Evolutionary conservation across 2,113 vertebrate genomes (phyloP).

Genomic region (Siniperca chuatsi): DNA sequence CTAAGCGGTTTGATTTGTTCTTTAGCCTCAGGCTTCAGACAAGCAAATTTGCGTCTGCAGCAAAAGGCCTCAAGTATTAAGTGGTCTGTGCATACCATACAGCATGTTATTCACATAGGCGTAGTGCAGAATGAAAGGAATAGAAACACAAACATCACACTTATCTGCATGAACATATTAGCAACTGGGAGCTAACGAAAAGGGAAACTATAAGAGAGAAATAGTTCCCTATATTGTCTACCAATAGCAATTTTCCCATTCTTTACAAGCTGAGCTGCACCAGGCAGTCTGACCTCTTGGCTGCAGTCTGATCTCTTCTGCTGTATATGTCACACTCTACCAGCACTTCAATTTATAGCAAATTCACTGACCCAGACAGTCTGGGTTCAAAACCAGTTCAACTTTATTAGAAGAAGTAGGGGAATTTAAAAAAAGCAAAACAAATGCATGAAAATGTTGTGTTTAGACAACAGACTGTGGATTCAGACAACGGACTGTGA

Average conservation of each 20-base stretch:
- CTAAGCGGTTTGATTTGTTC: conserved; percentile 39
- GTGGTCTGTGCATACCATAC: conserved; percentile 17
- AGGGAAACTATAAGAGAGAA: background rate
- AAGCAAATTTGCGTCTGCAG: conserved; percentile 49
- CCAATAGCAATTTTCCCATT: background rate
- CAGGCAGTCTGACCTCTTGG: conserved; percentile 8
- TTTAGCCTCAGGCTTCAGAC: conserved; percentile 59
- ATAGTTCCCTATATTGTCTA: background rate
- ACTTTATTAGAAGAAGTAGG: conserved; percentile 74
- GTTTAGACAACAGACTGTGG: background rate
- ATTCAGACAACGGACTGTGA: conserved; percentile 87
- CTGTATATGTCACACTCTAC: background rate
- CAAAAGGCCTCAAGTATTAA: conserved; percentile 29
- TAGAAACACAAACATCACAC: background rate
- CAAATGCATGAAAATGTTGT: conserved; percentile 43
- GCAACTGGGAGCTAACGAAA: background rate
- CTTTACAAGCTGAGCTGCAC: conserved; percentile 8
- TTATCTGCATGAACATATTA: background rate
- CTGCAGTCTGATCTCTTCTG: background rate
- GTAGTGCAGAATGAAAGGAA: background rate
- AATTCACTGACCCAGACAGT: background rate
- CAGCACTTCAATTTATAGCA: conserved; percentile 15
- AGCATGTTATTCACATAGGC: conserved; percentile 11
- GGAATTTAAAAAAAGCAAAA: conserved; percentile 47
- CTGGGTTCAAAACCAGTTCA: conserved; percentile 57